Percentiles rank a stretch among this genome's conserved stretches.
These are phyloP conservation scores for Hetaerina titia DNA, from an alignment of 2,888 invertebrate genomes.

Conservation along the genomic window DNA sequence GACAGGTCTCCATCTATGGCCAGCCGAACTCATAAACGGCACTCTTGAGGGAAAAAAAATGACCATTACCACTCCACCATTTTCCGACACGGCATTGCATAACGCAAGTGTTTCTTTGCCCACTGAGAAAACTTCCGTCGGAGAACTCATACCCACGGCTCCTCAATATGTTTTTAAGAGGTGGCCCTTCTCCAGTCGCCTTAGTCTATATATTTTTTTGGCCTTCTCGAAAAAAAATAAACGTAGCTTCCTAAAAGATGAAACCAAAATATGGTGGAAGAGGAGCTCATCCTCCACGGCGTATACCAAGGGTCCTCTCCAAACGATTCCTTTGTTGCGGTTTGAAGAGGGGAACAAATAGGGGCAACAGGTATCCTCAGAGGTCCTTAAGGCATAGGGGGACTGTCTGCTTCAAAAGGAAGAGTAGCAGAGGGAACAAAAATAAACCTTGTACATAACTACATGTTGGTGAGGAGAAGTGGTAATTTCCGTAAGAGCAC, in stretches of 20 bases:
- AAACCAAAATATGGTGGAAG: neutral
- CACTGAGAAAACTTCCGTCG: neutral
- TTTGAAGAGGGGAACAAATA: constrained; percentile 26
- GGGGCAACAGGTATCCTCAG: constrained; percentile 55
- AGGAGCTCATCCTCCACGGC: neutral
- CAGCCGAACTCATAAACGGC: neutral
- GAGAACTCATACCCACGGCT: neutral
- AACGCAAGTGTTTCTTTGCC: neutral
- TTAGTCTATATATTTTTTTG: neutral
- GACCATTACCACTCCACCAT: neutral
- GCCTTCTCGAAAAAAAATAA: neutral
- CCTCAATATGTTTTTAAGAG: neutral
- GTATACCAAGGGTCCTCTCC: neutral
- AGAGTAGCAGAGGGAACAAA: constrained; percentile 5
- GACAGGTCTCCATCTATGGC: constrained; percentile 1
- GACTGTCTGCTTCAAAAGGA: neutral
- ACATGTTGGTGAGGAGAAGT: constrained; percentile 20
- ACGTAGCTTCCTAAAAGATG: neutral
- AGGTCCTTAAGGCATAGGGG: constrained; percentile 3
- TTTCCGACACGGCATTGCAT: neutral
- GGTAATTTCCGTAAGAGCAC: constrained; percentile 8
- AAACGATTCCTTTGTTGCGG: constrained; percentile 15
- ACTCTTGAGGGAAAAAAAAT: neutral
- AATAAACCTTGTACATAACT: neutral
- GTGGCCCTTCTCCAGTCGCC: neutral